Conservation (phyloP, 2,113 vertebrate genomes). For the Aphyosemion australe region DNA sequence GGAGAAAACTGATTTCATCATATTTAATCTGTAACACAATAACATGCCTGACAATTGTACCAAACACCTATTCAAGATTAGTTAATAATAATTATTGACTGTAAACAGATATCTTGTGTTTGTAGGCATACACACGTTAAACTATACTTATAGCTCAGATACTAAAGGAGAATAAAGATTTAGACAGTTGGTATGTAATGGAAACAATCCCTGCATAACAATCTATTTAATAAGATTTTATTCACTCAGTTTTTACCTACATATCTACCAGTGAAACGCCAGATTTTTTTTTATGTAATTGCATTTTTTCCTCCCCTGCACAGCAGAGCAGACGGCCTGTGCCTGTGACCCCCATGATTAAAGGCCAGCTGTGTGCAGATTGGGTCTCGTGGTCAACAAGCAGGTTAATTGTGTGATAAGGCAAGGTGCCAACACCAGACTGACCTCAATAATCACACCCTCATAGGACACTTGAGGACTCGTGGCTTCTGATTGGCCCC, state of each 20-base stretch:
- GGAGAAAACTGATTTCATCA: no score
- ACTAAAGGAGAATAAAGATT: no score
- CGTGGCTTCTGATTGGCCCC: slow-evolving; percentile 26
- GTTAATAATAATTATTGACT: no score
- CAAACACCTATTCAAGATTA: no score
- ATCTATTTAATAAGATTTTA: neutral
- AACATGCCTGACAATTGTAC: no score
- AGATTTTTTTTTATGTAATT: neutral
- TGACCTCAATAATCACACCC: slow-evolving; percentile 14
- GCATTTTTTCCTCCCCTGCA: slow-evolving; percentile 3
- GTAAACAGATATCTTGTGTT: no score
- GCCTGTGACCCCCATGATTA: slow-evolving; percentile 16
- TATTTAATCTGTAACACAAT: no score
- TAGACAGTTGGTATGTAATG: no score
- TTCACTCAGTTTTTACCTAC: neutral
- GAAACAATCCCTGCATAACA: no score
- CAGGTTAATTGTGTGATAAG: slow-evolving; percentile 70
- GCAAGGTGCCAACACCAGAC: slow-evolving; percentile 42
- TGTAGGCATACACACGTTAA: no score
- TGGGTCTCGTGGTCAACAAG: slow-evolving; percentile 63
- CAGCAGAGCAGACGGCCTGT: neutral
- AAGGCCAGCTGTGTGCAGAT: slow-evolving; percentile 49
- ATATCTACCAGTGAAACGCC: neutral
- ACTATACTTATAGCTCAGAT: no score
- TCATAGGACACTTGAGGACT: neutral